Evolutionary conservation across 2,113 vertebrate genomes (phyloP), one percentile per base, ranked within the genome.

Genomic region (Toxostoma redivivum): DNA sequence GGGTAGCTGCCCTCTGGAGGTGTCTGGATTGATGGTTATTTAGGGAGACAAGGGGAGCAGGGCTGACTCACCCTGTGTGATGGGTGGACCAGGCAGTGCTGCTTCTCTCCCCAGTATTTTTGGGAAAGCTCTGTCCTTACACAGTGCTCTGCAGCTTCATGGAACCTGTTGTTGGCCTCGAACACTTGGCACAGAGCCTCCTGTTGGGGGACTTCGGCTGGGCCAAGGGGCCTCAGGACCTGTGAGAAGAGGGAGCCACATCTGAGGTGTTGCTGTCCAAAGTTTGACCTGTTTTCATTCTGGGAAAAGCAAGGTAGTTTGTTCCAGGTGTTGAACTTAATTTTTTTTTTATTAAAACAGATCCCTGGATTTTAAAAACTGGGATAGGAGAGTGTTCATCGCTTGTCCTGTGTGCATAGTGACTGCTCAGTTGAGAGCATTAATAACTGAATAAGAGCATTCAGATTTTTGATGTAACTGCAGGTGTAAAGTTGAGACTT

Each of bases 131-230:
- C 30, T 47, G 50, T 40, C 37, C 71, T 80, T 12, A 12, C 10
- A 5, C 33, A 12, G 37, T 16, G 65, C 42, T 84, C 27, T 53
- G n/a, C 70, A 85, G 66, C 38, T 70, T n/a, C 8, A 6, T 9
- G 20, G 35, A 42, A 10, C 45, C 40, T 0, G 0, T 4, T 35
- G 20, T 21, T 86, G 50, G 23, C 47, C 24, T 81, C 73, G 25
- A 4, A 16, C 0, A 2, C 25, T n/a, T 0, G 1, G 25, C 12
- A 13, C 5, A 35, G 61, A 85, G 24, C 28, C 37, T 78, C 35
- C 33, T 35, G 4, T 38, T 14, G 11, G 33, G 30, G 58, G 14
- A 25, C 16, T 24, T 70, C 1, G 58, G 37, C 11, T 25, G 30
- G 42, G 35, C 21, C 19, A 25, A n/a, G 38, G 45, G 54, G 23